Base-by-base conservation (phyloP, 53 echinoderm and acorn worm species). In the Holothuria scabra region DNA sequence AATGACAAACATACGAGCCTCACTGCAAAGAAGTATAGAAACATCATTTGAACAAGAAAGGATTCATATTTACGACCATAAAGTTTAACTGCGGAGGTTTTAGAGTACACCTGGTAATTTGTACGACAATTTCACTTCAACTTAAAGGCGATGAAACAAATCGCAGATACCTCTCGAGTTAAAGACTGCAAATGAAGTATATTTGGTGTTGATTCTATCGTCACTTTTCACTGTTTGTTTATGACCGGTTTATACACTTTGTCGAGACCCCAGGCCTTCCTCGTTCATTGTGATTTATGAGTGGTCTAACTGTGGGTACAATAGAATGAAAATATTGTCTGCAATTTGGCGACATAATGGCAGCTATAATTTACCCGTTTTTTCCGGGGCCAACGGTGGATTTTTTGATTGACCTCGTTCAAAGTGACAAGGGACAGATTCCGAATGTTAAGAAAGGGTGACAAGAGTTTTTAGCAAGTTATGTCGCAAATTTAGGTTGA, bases 281-380 rank as follows among this genome's bases (percentile, higher is more conserved):
- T 28, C 49, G 14, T 18, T 28, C 56, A 26, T 55, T 59, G 33
- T 79, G 79, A 79, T 79, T 79, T 79, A 79, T 79, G 79, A 33
- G 28, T 33, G 59, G 79, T 30, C 28, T 57, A 21, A 31, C 32
- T 79, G 79, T 79, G 79, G 79, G 79, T 26, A 33, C 79, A 79
- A 79, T 59, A 79, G 79, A 58, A 58, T 11, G 79, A 79, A 79
- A 79, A 79, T 79, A 79, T 79, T 79, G 79, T 79, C 79, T 79
- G 79, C 79, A 79, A 79, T 79, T 79, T 79, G 79, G 79, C 79
- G 79, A 59, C 79, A 59, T 79, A 79, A 79, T 79, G 79, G 79
- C 57, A 79, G 79, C 79, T 57, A 79, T 79, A 56, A 79, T 33
- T 79, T 59, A 79, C 34, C 59, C 21, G 26, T 25, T 59, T n/a